Percentiles rank a stretch among this genome's conserved stretches.
Evolutionary conservation across 2,113 vertebrate species (phyloP).

Genomic region (Crotalus horridus): DNA sequence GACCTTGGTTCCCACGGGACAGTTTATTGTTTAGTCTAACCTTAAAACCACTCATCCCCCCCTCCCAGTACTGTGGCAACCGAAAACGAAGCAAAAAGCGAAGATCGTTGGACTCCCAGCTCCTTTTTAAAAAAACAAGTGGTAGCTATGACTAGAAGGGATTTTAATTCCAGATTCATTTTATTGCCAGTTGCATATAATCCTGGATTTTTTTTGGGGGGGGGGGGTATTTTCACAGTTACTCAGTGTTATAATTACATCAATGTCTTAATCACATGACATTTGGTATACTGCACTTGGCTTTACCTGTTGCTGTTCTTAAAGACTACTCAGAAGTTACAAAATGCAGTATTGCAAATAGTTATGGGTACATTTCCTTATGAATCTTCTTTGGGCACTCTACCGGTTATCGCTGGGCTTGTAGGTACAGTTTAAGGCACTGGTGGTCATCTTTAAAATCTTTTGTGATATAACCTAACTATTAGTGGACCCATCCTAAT

Average conservation of each 20-base stretch:
- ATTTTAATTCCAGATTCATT: neutral
- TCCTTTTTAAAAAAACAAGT: neutral
- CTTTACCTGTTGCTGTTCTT: neutral
- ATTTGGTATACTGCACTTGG: neutral
- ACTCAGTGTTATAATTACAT: neutral
- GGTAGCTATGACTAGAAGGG: neutral
- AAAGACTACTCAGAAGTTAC: neutral
- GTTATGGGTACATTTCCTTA: neutral
- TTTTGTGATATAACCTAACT: neutral
- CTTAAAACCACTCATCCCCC: no score
- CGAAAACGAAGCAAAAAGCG: no score
- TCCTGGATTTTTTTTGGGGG: neutral
- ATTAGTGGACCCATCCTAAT: neutral
- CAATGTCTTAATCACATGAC: neutral
- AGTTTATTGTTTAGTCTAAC: no score
- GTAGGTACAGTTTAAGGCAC: neutral
- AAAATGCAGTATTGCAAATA: neutral
- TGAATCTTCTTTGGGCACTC: neutral
- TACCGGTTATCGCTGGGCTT: neutral
- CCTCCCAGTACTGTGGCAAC: no score
- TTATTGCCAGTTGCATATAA: neutral
- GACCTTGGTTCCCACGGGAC: no score
- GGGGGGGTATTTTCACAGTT: neutral
- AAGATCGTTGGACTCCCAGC: neutral
- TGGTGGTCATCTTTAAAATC: neutral